phyloP scores from a whole-genome alignment of 2,113 vertebrate species.

The Ciconia stormi region DNA sequence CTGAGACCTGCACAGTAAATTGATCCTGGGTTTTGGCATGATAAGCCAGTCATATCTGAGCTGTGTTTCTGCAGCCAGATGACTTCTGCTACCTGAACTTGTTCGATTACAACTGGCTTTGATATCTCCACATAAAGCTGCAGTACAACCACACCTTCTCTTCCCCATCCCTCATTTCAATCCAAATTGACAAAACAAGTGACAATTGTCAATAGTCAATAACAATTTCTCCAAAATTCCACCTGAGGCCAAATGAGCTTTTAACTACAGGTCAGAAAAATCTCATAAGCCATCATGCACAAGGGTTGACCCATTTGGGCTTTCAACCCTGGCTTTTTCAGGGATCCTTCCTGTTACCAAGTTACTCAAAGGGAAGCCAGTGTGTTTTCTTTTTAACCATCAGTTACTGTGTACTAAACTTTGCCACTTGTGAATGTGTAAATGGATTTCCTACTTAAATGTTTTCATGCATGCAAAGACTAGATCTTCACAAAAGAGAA shows the following conservation, averaged over 20 bases:
- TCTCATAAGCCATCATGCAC: neutral
- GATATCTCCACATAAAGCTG: neutral
- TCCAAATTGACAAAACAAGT: neutral
- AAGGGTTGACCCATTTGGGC: neutral
- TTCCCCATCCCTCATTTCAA: neutral
- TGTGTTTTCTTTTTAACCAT: neutral
- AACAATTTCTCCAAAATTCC: neutral
- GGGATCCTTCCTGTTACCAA: neutral
- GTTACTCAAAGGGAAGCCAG: neutral
- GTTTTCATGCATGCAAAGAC: too few relatives aligned
- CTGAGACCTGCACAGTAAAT: neutral
- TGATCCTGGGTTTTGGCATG: neutral
- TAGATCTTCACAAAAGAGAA: too few relatives aligned
- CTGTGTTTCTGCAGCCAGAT: neutral
- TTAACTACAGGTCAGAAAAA: neutral
- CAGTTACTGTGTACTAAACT: neutral
- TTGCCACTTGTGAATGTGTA: too few relatives aligned
- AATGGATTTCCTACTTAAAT: too few relatives aligned
- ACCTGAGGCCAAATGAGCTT: neutral
- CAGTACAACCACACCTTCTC: neutral
- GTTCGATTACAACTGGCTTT: neutral
- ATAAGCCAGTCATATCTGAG: neutral
- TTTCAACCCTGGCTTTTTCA: neutral
- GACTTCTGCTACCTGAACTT: neutral
- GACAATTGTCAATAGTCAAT: neutral